phyloP scores from a whole-genome alignment of 2,888 invertebrate genomes.

The Scaptomyza reducta region DNA sequence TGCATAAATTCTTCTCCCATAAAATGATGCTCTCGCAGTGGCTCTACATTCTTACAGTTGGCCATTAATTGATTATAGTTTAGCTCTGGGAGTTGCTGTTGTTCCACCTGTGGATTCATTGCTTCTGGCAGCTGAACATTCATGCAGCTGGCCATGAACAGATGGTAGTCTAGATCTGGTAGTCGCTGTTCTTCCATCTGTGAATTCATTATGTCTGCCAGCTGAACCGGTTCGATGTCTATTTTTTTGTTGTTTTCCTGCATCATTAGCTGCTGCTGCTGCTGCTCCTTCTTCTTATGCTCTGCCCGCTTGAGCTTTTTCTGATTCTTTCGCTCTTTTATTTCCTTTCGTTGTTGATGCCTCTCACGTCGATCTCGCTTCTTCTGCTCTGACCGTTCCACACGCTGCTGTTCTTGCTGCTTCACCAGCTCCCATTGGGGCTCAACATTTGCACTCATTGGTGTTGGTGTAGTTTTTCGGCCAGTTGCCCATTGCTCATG shows the following conservation, averaged over 20 bases:
- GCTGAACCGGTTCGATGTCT: not conserved
- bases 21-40: not conserved
- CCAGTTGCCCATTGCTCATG: not conserved
- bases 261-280: not conserved
- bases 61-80: not conserved
- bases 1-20: not conserved
- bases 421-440: too few relatives aligned
- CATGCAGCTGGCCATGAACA: not conserved
- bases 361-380: not conserved
- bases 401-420: not conserved
- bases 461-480: not conserved
- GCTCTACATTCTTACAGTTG: not conserved
- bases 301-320: not conserved
- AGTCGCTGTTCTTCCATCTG: not conserved
- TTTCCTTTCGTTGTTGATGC: not conserved
- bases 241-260: too few relatives aligned
- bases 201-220: not conserved
- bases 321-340: not conserved
- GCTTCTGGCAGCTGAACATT: not conserved
- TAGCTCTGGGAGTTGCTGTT: not conserved
- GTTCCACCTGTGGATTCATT: not conserved
- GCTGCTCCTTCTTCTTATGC: not conserved
- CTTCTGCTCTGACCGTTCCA: not conserved
- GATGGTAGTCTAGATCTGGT: not conserved
- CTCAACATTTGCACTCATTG: not conserved